phyloP scores from a whole-genome alignment of 2,113 vertebrate species.

The Cyanoliseus patagonus region DNA sequence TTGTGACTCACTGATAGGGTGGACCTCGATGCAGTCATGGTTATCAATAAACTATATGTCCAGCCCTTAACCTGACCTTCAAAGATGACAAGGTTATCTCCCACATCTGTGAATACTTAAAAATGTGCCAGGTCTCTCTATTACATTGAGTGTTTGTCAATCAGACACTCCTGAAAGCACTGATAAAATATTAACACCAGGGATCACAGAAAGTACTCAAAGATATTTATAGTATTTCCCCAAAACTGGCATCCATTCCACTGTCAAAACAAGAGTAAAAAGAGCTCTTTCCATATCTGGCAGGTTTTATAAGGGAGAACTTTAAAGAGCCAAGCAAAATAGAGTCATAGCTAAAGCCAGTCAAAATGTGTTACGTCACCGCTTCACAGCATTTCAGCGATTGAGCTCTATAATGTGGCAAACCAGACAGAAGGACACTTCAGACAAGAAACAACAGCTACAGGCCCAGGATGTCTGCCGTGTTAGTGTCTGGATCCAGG shows the following conservation, averaged over 20 bases:
- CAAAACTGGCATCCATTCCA: not conserved
- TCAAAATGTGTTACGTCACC: not conserved
- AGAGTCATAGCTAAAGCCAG: not conserved
- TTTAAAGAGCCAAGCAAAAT: not conserved
- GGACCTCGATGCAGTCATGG: not conserved
- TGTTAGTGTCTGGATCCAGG: not conserved
- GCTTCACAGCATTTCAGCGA: not conserved
- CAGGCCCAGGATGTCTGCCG: not conserved
- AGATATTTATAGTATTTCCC: constrained; percentile 1
- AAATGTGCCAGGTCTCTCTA: not conserved
- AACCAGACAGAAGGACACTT: not conserved
- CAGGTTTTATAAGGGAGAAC: not conserved
- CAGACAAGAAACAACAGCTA: not conserved
- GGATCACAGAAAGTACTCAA: not conserved
- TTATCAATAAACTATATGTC: not conserved
- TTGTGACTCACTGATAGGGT: not conserved
- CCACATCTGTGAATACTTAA: not conserved
- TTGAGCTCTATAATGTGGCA: not conserved
- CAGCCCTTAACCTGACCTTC: not conserved
- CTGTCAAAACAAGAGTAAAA: constrained; percentile 24
- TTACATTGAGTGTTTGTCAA: not conserved
- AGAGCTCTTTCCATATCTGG: not conserved
- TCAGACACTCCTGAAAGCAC: not conserved
- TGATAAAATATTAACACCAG: not conserved
- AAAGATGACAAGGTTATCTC: not conserved